phyloP scores from a whole-genome alignment of 2,797 vertebrate species.

The Alouatta caraya region DNA sequence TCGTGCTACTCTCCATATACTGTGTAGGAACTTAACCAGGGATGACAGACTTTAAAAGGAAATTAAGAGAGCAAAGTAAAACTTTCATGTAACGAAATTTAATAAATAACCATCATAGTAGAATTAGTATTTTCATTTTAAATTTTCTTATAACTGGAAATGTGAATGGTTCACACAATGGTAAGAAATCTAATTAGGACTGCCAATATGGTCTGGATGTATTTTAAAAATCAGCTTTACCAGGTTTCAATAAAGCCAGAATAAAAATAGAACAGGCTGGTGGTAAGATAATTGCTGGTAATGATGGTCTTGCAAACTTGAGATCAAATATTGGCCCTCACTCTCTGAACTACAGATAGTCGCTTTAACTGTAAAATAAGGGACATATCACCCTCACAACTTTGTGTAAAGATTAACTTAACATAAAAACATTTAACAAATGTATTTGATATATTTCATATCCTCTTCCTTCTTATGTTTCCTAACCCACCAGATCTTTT shows the following conservation, averaged over 20 bases:
- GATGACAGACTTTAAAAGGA: background rate
- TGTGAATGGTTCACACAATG: background rate
- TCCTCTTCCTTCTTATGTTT: background rate
- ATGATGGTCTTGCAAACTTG: background rate
- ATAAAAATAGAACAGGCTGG: background rate
- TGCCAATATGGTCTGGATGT: background rate
- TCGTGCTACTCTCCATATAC: background rate
- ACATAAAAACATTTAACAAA: background rate
- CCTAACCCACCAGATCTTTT: background rate
- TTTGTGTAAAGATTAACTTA: background rate
- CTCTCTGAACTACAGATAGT: background rate
- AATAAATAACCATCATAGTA: background rate
- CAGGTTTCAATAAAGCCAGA: constrained; percentile 19
- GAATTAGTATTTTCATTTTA: background rate
- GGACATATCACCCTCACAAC: background rate
- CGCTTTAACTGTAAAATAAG: background rate
- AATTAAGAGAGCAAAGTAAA: background rate
- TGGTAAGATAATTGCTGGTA: background rate
- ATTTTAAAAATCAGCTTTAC: background rate
- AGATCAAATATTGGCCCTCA: background rate
- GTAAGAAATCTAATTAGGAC: background rate
- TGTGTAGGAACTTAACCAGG: background rate
- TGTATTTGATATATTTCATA: background rate
- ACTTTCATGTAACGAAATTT: background rate
- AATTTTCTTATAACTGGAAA: constrained; percentile 10